A percentile compares a stretch with the other conserved stretches of the same genome.
Conservation (phyloP, 2,113 vertebrate species). For the Irena cyanogastra region DNA sequence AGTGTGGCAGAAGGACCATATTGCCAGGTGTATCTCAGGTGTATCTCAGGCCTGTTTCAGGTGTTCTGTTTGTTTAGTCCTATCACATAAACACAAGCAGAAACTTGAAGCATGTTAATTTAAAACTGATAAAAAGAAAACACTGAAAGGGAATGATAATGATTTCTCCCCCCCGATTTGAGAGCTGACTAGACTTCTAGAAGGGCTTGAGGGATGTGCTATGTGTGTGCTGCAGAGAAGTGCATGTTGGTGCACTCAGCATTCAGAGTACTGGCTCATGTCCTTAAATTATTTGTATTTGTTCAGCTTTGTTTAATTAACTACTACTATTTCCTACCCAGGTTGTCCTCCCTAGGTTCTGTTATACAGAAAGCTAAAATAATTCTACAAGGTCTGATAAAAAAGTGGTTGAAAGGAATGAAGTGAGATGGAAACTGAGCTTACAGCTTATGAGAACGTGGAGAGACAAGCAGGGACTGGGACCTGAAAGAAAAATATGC, state of each 20-base stretch:
- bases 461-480: not conserved
- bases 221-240: not conserved
- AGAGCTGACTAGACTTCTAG: not conserved
- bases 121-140: not conserved
- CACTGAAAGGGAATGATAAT: not conserved
- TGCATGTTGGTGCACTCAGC: not conserved
- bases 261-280: not conserved
- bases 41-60: not conserved
- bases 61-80: not conserved
- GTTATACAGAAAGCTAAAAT: not conserved
- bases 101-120: not conserved
- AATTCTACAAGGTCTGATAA: not conserved
- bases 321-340: not conserved
- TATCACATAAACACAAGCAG: not conserved
- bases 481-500: not conserved
- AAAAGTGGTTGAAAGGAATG: not conserved
- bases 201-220: not conserved
- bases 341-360: not conserved
- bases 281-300: not conserved
- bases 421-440: not conserved
- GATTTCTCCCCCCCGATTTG: not conserved
- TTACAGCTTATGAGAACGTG: not conserved
- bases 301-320: not conserved
- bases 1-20: not conserved
- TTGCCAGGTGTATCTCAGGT: not conserved